A percentile compares a stretch with the other conserved stretches of the same genome.
phyloP scores from a whole-genome alignment of 2,888 invertebrate species.

The Dendrolimus pini region DNA sequence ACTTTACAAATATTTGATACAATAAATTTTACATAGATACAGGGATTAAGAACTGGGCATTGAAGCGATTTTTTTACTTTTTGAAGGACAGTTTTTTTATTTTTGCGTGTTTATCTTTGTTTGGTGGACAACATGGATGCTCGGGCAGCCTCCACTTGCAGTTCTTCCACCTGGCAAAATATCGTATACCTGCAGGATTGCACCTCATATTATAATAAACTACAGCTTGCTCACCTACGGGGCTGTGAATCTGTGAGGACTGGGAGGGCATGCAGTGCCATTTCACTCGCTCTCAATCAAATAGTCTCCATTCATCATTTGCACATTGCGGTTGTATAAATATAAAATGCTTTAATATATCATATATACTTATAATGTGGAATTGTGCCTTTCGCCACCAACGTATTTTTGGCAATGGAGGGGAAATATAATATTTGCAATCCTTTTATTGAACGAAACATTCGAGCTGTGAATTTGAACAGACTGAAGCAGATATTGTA shows the following conservation, averaged over 20 bases:
- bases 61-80: constrained; percentile 66
- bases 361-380: constrained; percentile 6
- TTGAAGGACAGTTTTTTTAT: constrained; percentile 69
- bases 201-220: constrained; percentile 74
- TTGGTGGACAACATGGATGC: constrained; percentile 80
- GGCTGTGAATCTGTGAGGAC: constrained; percentile 15
- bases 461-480: constrained; percentile 1
- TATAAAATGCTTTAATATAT: constrained; percentile 12
- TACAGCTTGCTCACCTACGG: constrained; percentile 64
- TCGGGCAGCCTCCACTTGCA: constrained; percentile 86
- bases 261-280: constrained; percentile 19
- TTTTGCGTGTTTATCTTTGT: constrained; percentile 74
- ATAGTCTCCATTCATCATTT: not conserved
- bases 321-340: not conserved
- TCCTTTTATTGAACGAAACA: not conserved
- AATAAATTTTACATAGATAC: constrained; percentile 65
- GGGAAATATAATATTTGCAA: constrained; percentile 34
- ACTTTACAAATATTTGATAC: constrained; percentile 64
- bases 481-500: constrained; percentile 34
- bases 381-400: not conserved
- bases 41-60: constrained; percentile 48
- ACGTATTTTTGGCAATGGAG: not conserved
- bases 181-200: constrained; percentile 85
- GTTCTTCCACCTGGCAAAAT: constrained; percentile 91
- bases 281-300: constrained; percentile 6